Evolutionary conservation across 2,888 invertebrate species (phyloP), one percentile per base, ranked within the genome.

Genomic region (Scaptomyza cyrtandrae): DNA sequence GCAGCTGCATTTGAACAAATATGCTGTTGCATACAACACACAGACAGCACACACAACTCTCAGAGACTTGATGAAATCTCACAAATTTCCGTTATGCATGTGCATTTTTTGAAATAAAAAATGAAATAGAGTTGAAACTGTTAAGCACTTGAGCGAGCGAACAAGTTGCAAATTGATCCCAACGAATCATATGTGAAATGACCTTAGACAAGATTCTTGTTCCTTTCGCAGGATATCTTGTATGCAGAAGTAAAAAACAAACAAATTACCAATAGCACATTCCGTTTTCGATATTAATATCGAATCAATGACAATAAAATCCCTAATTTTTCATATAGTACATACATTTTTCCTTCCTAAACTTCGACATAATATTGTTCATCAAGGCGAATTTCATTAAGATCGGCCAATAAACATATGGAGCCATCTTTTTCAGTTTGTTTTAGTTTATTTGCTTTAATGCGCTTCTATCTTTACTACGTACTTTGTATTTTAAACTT

Each of bases 51-150:
- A 14, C 44, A 7, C 11, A 19, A 24, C 19, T 31, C 52, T 31
- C 52, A 37, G 19, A n/a, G 52, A 24, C 56, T 60, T 65, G 41
- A 66, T 66, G 52, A 71, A 65, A 71, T 65, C 60, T 65, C 14
- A 52, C 45, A 52, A 63, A 63, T 53, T 49, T 41, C 19, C 44
- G 11, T 44, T 53, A 48, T 56, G 52, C 63, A 41, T 31, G 19
- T 52, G 11, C 35, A 13, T 35, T 33, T 52, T 43, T 3, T 46
- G 31, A 39, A 27, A 43, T 14, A 19, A 9, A 43, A 19, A 11
- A 35, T 7, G 37, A 43, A 71, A 66, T 39, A 41, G 24, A 55
- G 43, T 2, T 29, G 35, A 50, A 41, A 41, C 16, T 10, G 19
- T 24, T 37, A 0, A 45, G 24, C 52, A 29, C 3, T 10, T 9